Base-by-base conservation (phyloP, 1,140 invertebrate genomes). In the Hycleus phaleratus region DNA sequence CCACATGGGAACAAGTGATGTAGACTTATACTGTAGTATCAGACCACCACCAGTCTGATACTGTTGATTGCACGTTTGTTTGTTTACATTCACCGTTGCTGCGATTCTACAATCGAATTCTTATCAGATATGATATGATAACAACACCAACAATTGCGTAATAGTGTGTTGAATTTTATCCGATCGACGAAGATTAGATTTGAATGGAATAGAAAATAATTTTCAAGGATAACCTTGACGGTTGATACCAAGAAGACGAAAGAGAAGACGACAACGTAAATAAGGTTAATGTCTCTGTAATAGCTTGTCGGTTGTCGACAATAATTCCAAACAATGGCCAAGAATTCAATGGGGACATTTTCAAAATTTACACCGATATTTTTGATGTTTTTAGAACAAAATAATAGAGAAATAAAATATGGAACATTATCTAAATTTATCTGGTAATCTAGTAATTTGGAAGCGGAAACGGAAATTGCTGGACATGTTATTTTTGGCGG, bases 71-170 rank as follows among this genome's bases (percentile, higher is more conserved):
- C 56, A 51, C 56, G 56, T 38, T 51, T 42, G 47, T 51, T 49
- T 58, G 56, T 58, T 58, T 58, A 58, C 56, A 51, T 58, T 58
- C 40, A 39, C 43, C 56, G 44, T 58, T 46, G 44, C 48, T 48
- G 42, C 56, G 43, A 51, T 38, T 58, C 44, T 26, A 39, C 38
- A 45, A 32, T 32, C 32, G 32, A 18, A 18, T 42, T 39, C 56
- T 51, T 58, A 58, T 58, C 56, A 58, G 26, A 44, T 43, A 58
- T 38, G 32, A 32, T 32, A 18, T 58, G 56, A 58, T 58, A 58
- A 58, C 38, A 49, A 50, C 43, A 49, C 43, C 24, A 11, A 4
- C 46, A 32, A 9, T 18, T 46, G 25, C 8, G 42, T 38, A 38
- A 32, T 45, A 11, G 32, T 32, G 7, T 4, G 7, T 32, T 32